A percentile compares a stretch with the other conserved stretches of the same genome.
These are phyloP conservation scores for Matsumurasca onukii DNA, from an alignment of 1,140 invertebrate species.

Conservation along the genomic window DNA sequence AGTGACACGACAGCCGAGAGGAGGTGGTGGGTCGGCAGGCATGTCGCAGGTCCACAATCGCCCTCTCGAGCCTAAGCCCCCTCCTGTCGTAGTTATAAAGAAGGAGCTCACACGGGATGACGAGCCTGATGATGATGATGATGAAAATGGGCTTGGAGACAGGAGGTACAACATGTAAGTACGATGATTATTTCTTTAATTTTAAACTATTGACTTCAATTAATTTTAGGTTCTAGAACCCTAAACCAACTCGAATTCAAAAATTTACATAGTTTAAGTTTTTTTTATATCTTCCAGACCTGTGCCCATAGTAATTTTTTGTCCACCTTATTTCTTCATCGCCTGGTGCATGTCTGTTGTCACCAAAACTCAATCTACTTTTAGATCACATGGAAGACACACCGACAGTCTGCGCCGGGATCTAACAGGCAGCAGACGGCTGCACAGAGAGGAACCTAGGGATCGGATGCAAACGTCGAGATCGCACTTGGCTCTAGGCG, in stretches of 20 bases:
- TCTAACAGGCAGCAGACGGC: constrained; percentile 27
- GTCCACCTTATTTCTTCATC: no score
- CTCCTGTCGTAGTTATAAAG: constrained; percentile 92
- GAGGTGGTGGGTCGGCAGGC: constrained; percentile 25
- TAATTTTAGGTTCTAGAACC: no score
- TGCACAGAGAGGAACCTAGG: constrained; percentile 47
- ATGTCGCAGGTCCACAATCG: constrained; percentile 37
- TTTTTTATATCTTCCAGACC: no score
- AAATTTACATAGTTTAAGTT: no score
- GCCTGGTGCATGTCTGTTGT: no score
- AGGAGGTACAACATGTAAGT: constrained; percentile 22
- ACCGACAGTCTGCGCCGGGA: constrained; percentile 27
- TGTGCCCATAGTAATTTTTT: no score
- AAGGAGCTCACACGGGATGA: constrained; percentile 87
- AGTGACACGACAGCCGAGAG: constrained; percentile 70
- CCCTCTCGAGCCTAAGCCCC: constrained; percentile 73
- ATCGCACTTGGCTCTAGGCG: constrained; percentile 67
- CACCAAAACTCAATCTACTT: no score
- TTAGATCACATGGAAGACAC: constrained; percentile 6
- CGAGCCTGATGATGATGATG: constrained; percentile 39
- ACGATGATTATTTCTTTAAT: neutral
- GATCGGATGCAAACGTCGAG: constrained; percentile 66
- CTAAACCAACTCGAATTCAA: no score
- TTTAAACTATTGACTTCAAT: no score
- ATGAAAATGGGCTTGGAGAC: constrained; percentile 34